These are phyloP conservation scores for Xiphophorus hellerii DNA, from an alignment of 2,113 vertebrate genomes.

Conservation along the genomic window DNA sequence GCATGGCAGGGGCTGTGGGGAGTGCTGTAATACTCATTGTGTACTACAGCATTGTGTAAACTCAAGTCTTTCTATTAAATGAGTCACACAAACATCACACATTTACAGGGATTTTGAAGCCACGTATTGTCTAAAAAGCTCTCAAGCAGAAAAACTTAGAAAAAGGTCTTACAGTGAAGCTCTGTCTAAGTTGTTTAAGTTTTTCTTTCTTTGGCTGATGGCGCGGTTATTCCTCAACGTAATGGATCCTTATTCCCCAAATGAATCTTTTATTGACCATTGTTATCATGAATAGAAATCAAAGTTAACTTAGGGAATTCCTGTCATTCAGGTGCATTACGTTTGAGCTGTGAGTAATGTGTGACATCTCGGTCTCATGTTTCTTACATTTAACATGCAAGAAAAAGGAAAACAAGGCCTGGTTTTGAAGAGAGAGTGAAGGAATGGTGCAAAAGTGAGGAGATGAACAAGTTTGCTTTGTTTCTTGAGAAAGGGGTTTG, in stretches of 20 bases:
- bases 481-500: slow-evolving; percentile 6
- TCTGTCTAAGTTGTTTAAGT: background rate
- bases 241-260: slow-evolving; percentile 2
- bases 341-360: slow-evolving; percentile 1
- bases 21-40: too few relatives aligned
- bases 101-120: background rate
- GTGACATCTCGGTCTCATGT: slow-evolving; percentile 5
- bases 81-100: background rate
- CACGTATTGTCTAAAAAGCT: background rate
- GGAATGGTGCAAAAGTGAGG: background rate
- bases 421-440: background rate
- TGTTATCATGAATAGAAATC: slow-evolving; percentile 9
- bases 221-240: slow-evolving; percentile 19
- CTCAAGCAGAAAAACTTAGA: background rate
- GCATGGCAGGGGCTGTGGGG: too few relatives aligned
- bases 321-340: slow-evolving; percentile 1
- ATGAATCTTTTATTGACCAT: slow-evolving; percentile 20
- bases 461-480: slow-evolving; percentile 19
- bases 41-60: too few relatives aligned
- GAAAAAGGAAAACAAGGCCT: background rate
- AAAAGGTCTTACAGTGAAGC: background rate
- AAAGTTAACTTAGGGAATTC: background rate
- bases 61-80: background rate
- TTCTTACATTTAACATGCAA: background rate
- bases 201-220: background rate